Evolutionary conservation across 2,113 vertebrate species (phyloP).

Genomic region (Cottus gobio): DNA sequence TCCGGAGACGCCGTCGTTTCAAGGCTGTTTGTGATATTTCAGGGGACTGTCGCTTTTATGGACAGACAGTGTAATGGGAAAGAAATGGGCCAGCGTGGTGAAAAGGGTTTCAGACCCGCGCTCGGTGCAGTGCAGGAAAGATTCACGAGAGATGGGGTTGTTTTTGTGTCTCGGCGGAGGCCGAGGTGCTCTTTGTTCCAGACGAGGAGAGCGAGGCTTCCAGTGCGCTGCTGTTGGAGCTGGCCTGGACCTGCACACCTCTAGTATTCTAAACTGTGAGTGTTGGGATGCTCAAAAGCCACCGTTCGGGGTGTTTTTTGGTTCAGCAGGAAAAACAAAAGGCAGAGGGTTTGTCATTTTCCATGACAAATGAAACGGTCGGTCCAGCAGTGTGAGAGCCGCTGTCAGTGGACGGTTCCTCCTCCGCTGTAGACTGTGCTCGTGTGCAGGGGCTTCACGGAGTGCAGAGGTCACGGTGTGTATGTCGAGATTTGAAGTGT

Average conservation of each 20-base stretch:
- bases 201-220: neutral
- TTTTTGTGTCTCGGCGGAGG: constrained; percentile 4
- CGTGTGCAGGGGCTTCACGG: too few species aligned
- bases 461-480: neutral
- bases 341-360: neutral
- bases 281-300: neutral
- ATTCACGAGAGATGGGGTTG: neutral
- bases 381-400: neutral
- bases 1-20: constrained; percentile 58
- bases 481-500: neutral
- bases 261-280: neutral
- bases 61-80: constrained; percentile 43
- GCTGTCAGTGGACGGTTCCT: neutral
- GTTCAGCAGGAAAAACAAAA: neutral
- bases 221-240: neutral
- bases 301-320: neutral
- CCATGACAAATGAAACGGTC: too few species aligned
- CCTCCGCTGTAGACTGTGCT: neutral
- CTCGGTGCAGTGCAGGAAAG: neutral
- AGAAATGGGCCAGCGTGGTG: constrained; percentile 18
- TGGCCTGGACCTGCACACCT: neutral
- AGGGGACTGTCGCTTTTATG: constrained; percentile 57
- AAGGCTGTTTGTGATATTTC: constrained; percentile 61
- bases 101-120: constrained; percentile 23
- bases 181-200: constrained; percentile 28